Evolutionary conservation across 2,888 invertebrate species (phyloP).

Genomic region (Lepidocyrtinus sp.): DNA sequence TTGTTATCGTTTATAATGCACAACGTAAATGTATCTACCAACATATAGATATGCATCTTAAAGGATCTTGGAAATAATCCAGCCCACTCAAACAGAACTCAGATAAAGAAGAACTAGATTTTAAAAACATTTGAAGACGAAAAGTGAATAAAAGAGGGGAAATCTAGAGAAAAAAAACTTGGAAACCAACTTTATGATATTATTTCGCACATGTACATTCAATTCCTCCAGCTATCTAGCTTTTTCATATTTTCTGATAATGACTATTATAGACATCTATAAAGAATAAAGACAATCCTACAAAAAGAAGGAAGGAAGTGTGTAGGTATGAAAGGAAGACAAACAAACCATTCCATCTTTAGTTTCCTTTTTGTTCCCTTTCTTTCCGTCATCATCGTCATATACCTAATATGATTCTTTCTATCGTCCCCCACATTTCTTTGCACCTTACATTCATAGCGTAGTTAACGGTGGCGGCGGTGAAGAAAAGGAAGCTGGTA

Average conservation of each 20-base stretch:
- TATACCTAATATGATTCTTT: no score
- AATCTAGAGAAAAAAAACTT: slow-evolving; percentile 28
- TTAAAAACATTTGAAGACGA: slow-evolving; percentile 27
- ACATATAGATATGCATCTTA: background rate
- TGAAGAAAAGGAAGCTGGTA: background rate
- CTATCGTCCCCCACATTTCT: background rate
- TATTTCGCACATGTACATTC: background rate
- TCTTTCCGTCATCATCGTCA: background rate
- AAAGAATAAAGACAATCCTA: background rate
- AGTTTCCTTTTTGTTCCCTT: background rate
- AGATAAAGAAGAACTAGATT: slow-evolving; percentile 52
- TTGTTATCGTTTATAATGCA: no score
- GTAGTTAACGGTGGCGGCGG: no score
- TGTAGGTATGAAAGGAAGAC: slow-evolving; percentile 11
- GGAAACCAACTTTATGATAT: slow-evolving; percentile 11
- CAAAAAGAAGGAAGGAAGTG: slow-evolving; percentile 10
- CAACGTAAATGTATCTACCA: no score
- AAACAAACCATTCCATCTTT: slow-evolving; percentile 15
- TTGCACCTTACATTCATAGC: no score
- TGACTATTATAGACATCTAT: slow-evolving; percentile 1
- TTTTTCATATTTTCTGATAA: background rate
- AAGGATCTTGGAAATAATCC: slow-evolving; percentile 41
- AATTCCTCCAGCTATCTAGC: background rate
- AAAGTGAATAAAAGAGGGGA: slow-evolving; percentile 38
- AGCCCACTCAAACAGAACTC: slow-evolving; percentile 40